Evolutionary conservation across 2,888 invertebrate species (phyloP).

Genomic region (Drosophila limbata): DNA sequence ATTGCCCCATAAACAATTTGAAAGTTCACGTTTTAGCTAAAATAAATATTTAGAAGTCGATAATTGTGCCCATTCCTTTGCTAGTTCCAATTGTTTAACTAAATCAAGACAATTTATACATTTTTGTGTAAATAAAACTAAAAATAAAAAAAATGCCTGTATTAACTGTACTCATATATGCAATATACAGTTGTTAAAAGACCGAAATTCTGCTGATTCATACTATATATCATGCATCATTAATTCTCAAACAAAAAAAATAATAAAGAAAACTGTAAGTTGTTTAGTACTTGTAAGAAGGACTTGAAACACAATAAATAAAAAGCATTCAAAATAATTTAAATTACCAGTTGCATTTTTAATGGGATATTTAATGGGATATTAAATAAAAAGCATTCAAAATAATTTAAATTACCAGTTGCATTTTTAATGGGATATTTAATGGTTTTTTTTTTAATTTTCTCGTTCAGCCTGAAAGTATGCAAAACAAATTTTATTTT

Average conservation of each 20-base stretch:
- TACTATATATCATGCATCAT: slow-evolving; percentile 41
- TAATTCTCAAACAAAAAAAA: slow-evolving; percentile 26
- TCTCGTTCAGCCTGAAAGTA: background rate
- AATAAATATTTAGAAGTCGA: slow-evolving; percentile 56
- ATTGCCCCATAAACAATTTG: slow-evolving; percentile 35
- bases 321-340: slow-evolving; percentile 60
- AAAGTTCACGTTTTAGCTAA: slow-evolving; percentile 49
- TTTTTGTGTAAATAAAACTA: slow-evolving; percentile 60
- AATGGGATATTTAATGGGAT: background rate
- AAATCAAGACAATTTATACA: slow-evolving; percentile 42
- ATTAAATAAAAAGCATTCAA: slow-evolving; percentile 65
- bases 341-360: slow-evolving; percentile 11
- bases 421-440: background rate
- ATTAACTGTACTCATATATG: background rate
- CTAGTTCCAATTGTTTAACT: slow-evolving; percentile 58
- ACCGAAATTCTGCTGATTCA: slow-evolving; percentile 36
- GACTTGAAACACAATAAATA: slow-evolving; percentile 65
- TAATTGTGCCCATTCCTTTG: slow-evolving; percentile 41
- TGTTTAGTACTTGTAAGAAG: slow-evolving; percentile 60
- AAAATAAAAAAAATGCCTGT: background rate
- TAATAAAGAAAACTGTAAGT: slow-evolving; percentile 48
- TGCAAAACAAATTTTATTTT: too few species aligned
- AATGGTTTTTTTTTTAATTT: accelerated
- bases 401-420: slow-evolving; percentile 33
- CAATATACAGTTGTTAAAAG: slow-evolving; percentile 30